Conservation (phyloP, 2,888 invertebrate genomes). For the Morpho deidamia region DNA sequence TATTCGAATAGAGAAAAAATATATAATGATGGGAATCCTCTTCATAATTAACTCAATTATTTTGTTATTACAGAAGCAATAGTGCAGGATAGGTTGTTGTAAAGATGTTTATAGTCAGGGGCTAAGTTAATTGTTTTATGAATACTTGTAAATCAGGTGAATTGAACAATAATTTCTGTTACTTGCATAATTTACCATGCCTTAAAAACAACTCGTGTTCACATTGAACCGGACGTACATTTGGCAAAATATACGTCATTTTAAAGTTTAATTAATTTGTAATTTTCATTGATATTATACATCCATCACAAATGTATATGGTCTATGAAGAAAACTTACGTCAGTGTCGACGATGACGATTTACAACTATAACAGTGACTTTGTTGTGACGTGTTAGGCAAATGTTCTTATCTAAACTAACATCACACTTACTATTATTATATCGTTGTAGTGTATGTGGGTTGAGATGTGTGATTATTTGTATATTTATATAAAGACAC, state of each 20-base stretch:
- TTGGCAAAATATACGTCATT: not conserved
- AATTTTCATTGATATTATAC: not conserved
- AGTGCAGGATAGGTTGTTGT: conserved; percentile 30
- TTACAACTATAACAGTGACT: too few relatives aligned
- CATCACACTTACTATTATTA: too few relatives aligned
- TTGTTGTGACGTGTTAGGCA: too few relatives aligned
- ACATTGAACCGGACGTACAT: not conserved
- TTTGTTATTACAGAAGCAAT: conserved; percentile 22
- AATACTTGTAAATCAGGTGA: conserved; percentile 10
- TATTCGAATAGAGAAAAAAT: not conserved
- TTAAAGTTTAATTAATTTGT: not conserved
- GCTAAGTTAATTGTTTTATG: conserved; percentile 33
- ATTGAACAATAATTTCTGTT: conserved; percentile 3
- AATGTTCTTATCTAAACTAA: too few relatives aligned
- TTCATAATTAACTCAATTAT: conserved; percentile 34
- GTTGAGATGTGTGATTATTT: too few relatives aligned
- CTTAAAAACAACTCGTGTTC: not conserved
- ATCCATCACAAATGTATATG: too few relatives aligned
- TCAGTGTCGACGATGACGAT: too few relatives aligned
- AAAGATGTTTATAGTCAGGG: conserved; percentile 25
- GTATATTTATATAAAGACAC: too few relatives aligned
- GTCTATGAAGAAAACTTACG: too few relatives aligned
- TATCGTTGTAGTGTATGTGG: too few relatives aligned
- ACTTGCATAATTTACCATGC: not conserved
- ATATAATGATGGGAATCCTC: conserved; percentile 10